phyloP scores from a whole-genome alignment of 2,888 invertebrate genomes.

The Stenolophus ochropezus region DNA sequence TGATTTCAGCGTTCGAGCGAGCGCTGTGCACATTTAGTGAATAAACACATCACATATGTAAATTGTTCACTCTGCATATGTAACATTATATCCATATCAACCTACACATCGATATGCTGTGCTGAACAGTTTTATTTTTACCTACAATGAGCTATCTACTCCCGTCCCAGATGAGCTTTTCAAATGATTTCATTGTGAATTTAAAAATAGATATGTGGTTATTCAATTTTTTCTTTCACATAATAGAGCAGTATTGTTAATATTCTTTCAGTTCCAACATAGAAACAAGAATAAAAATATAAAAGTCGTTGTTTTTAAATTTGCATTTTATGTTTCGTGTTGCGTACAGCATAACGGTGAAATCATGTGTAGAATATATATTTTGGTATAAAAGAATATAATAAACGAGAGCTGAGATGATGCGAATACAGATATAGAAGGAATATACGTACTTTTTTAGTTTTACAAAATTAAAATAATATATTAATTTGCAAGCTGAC shows the following conservation, averaged over 20 bases:
- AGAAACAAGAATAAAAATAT: not conserved
- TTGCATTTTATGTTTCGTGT: not conserved
- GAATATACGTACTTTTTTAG: no score
- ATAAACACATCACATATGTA: not conserved
- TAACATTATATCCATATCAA: not conserved
- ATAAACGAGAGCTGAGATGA: not conserved
- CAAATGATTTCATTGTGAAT: conserved; percentile 1
- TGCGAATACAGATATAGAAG: not conserved
- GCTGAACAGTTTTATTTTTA: not conserved
- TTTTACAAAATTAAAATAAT: no score
- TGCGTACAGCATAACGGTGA: not conserved
- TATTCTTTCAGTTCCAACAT: not conserved
- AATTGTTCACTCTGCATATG: not conserved
- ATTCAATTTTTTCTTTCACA: not conserved
- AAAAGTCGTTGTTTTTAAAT: not conserved
- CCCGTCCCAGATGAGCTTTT: not conserved
- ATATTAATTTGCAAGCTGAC: no score
- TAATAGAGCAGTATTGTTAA: not conserved
- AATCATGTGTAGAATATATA: not conserved
- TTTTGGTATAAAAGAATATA: not conserved
- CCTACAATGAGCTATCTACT: not conserved
- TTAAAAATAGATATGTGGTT: not conserved
- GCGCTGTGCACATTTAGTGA: not conserved
- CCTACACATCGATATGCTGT: not conserved
- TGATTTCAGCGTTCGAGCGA: not conserved